These are phyloP conservation scores for Elgaria multicarinata DNA, from an alignment of 2,113 vertebrate genomes.

Conservation along the genomic window DNA sequence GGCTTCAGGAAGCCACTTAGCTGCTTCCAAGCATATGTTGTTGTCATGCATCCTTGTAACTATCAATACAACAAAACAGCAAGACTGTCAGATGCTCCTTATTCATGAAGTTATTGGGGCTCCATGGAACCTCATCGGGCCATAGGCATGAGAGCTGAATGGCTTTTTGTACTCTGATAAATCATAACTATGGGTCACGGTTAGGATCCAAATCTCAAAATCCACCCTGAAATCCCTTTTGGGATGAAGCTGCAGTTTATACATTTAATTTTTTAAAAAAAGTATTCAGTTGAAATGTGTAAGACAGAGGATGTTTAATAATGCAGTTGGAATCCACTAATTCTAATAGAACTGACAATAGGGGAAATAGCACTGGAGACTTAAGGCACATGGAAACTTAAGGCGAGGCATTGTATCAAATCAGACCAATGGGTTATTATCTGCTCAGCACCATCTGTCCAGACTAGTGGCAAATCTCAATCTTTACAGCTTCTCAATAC, in stretches of 20 bases:
- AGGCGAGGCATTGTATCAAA: not conserved
- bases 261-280: not conserved
- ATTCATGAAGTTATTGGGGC: not conserved
- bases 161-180: not conserved
- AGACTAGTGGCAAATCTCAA: not conserved
- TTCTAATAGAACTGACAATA: not conserved
- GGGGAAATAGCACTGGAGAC: not conserved
- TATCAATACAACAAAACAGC: not conserved
- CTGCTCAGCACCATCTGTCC: not conserved
- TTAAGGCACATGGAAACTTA: not conserved
- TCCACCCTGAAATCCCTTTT: no score
- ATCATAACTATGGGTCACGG: not conserved
- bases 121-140: not conserved
- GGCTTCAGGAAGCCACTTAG: not conserved
- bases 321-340: not conserved
- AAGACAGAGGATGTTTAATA: not conserved
- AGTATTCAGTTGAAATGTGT: not conserved
- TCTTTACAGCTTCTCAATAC: not conserved
- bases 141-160: not conserved
- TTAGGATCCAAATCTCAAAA: no score
- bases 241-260: no score
- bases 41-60: not conserved
- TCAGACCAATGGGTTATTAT: fast-evolving
- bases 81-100: not conserved
- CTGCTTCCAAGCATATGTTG: not conserved